Evolutionary conservation across 2,888 invertebrate species (phyloP).

Genomic region (Lepas anatifera): DNA sequence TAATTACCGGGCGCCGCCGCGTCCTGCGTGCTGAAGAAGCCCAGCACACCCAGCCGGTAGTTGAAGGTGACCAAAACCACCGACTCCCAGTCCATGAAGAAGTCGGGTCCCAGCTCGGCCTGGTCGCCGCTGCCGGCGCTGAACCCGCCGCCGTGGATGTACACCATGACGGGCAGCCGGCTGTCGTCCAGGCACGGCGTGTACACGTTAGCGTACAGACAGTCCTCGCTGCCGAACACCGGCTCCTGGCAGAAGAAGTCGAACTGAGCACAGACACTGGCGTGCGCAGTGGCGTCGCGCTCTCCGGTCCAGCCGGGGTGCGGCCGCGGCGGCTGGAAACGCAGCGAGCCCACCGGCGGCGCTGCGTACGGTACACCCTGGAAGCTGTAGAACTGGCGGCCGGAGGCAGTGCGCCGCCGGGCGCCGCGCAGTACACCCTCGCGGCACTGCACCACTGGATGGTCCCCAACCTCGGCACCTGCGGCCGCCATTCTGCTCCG

Average conservation of each 20-base stretch:
- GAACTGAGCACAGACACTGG: not conserved
- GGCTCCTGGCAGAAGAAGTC: not conserved
- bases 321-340: not conserved
- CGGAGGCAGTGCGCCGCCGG: too few relatives aligned
- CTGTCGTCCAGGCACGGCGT: not conserved
- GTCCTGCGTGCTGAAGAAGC: too few relatives aligned
- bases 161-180: slow-evolving; percentile 26
- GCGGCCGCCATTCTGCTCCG: too few relatives aligned
- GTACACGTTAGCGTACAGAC: not conserved
- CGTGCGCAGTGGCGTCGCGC: not conserved
- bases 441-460: too few relatives aligned
- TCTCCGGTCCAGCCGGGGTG: not conserved
- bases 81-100: not conserved
- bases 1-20: too few relatives aligned
- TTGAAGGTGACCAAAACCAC: slow-evolving; percentile 27
- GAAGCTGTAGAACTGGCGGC: not conserved
- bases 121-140: slow-evolving; percentile 21
- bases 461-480: too few relatives aligned
- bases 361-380: not conserved
- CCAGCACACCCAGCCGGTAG: slow-evolving; percentile 24
- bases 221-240: not conserved
- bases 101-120: not conserved
- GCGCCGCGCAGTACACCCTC: too few relatives aligned
- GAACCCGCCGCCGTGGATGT: slow-evolving; percentile 28
- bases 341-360: not conserved